These are phyloP conservation scores for Motacilla tschutschensis DNA, from an alignment of 2,113 vertebrate species.

Conservation along the genomic window DNA sequence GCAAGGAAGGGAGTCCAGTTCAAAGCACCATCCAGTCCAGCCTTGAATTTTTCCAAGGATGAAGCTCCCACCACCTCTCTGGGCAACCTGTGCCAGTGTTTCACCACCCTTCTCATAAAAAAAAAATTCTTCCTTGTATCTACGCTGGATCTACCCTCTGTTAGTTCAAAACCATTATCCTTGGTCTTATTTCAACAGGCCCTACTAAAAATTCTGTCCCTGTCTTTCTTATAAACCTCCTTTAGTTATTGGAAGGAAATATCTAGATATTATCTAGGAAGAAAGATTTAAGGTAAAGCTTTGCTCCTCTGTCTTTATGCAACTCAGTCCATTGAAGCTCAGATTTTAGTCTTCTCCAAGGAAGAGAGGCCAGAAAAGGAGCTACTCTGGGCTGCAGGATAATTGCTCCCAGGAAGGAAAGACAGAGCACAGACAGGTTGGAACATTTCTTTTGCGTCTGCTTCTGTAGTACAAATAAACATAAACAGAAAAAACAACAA, in stretches of 20 bases:
- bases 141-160: neutral
- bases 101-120: neutral
- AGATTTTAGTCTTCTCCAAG: neutral
- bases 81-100: neutral
- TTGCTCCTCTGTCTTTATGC: neutral
- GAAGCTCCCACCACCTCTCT: too few species aligned
- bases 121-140: neutral
- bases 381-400: neutral
- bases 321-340: neutral
- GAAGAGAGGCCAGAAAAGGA: neutral
- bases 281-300: neutral
- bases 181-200: neutral
- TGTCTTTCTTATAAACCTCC: neutral
- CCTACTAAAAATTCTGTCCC: neutral
- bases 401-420: neutral
- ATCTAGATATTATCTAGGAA: neutral
- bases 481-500: constrained; percentile 24
- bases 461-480: constrained; percentile 14
- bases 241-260: neutral
- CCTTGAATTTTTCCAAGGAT: neutral
- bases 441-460: neutral
- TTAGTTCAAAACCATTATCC: neutral
- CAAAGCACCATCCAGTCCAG: accelerated
- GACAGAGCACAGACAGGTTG: neutral
- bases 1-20: neutral